These are phyloP conservation scores for Lutjanus campechanus DNA, from an alignment of 2,797 vertebrate genomes.

Conservation along the genomic window DNA sequence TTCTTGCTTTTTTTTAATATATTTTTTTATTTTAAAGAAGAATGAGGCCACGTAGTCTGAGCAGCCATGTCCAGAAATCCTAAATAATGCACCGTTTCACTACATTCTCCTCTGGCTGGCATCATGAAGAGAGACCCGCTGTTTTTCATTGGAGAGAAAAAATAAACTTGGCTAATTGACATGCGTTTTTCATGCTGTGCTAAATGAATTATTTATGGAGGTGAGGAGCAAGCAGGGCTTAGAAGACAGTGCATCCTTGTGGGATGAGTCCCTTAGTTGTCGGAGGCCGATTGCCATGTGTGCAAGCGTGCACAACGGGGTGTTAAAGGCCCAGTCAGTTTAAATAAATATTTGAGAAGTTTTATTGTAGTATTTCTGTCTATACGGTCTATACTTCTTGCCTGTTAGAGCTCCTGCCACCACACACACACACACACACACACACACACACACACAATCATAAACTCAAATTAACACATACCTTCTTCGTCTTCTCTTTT, in stretches of 20 bases:
- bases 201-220: slow-evolving; percentile 81
- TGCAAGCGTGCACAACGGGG: slow-evolving; percentile 12
- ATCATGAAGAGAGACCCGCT: slow-evolving; percentile 49
- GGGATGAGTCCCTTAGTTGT: slow-evolving; percentile 58
- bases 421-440: not conserved
- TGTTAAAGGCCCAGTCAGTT: slow-evolving; percentile 34
- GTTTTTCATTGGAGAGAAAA: slow-evolving; percentile 70
- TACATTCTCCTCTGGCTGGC: slow-evolving; percentile 51
- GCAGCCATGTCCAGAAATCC: slow-evolving; percentile 64
- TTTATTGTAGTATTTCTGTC: not conserved
- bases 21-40: slow-evolving; percentile 35
- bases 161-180: slow-evolving; percentile 81
- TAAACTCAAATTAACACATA: slow-evolving; percentile 16
- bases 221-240: slow-evolving; percentile 60
- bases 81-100: slow-evolving; percentile 78
- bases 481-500: slow-evolving; percentile 19
- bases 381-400: not conserved
- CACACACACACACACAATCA: too few relatives aligned
- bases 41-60: slow-evolving; percentile 55
- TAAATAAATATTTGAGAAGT: not conserved
- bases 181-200: slow-evolving; percentile 81
- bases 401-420: not conserved
- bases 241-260: slow-evolving; percentile 57
- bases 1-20: slow-evolving; percentile 31
- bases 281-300: slow-evolving; percentile 28